Evolutionary conservation across 30 jellyfish, hydroid and myxozoan species (phyloP).

Genomic region (Sanderia malayensis): DNA sequence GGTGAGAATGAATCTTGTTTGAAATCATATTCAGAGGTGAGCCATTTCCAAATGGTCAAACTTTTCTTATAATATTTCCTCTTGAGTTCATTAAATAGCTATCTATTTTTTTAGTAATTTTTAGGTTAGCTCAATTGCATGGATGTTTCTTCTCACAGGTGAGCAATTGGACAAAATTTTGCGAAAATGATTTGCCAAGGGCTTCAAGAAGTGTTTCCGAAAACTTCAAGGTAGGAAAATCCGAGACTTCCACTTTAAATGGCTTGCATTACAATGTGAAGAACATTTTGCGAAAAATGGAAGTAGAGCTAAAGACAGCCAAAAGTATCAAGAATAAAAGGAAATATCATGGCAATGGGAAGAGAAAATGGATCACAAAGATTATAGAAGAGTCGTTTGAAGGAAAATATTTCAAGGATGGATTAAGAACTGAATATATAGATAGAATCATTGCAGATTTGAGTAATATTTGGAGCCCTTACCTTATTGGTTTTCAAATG

Average conservation of each 20-base stretch:
- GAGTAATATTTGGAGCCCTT: conserved; percentile 62
- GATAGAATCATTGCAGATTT: conserved; percentile 9
- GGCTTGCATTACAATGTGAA: conserved; percentile 15
- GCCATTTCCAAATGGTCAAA: too few species aligned
- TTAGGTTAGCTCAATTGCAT: too few species aligned
- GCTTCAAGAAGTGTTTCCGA: conserved; percentile 19
- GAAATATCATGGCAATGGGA: conserved; percentile 59
- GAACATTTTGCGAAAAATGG: conserved; percentile 42
- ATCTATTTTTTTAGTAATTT: too few species aligned
- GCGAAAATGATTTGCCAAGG: conserved; percentile 73
- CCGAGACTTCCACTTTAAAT: background rate
- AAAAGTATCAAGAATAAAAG: conserved; percentile 65
- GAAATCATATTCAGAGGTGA: conserved; percentile 72
- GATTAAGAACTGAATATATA: conserved; percentile 5
- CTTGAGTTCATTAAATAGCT: too few species aligned
- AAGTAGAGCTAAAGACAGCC: conserved; percentile 52
- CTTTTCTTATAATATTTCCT: too few species aligned
- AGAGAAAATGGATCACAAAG: conserved; percentile 29
- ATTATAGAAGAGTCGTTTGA: conserved; percentile 48
- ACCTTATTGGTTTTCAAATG: conserved; percentile 65
- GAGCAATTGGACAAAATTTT: conserved; percentile 78
- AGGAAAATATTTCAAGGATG: conserved; percentile 25
- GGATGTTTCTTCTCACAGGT: conserved; percentile 35
- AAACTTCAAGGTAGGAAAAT: background rate
- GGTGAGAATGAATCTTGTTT: conserved; percentile 81